Percentiles rank a stretch among this genome's conserved stretches.
These are phyloP conservation scores for Amphiura filiformis DNA, from an alignment of 35 echinoderm and acorn worm genomes.

Conservation along the genomic window DNA sequence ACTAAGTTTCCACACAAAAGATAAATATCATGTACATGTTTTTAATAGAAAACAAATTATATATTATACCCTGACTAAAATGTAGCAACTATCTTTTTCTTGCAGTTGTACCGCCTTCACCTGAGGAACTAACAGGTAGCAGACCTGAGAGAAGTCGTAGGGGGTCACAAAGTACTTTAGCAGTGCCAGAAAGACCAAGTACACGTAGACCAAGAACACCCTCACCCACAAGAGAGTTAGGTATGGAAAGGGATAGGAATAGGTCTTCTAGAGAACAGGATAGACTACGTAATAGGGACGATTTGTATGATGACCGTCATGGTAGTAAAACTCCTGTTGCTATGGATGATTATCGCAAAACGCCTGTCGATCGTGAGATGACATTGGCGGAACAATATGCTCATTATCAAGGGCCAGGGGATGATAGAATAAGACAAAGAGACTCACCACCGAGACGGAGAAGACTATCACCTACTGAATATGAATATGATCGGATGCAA, in stretches of 20 bases:
- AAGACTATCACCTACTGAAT: constrained; percentile 57
- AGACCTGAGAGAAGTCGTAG: constrained; percentile 40
- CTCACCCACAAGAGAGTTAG: constrained; percentile 47
- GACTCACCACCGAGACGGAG: constrained; percentile 39
- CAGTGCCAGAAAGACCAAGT: constrained; percentile 68
- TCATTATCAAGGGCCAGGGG: neutral
- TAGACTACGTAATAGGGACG: neutral
- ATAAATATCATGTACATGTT: too few species aligned
- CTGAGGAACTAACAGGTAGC: constrained; percentile 52
- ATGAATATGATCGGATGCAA: constrained; percentile 50
- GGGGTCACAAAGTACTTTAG: constrained; percentile 77
- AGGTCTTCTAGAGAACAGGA: neutral
- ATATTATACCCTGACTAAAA: too few species aligned
- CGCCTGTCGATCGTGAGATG: neutral
- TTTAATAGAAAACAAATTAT: too few species aligned
- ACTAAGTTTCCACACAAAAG: too few species aligned
- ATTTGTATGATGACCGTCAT: constrained; percentile 8
- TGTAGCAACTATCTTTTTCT: too few species aligned
- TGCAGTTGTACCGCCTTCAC: constrained; percentile 77
- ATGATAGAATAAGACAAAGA: neutral
- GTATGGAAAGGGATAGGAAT: constrained; percentile 53
- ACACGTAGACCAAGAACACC: constrained; percentile 56
- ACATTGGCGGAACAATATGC: constrained; percentile 1
- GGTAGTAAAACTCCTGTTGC: neutral
- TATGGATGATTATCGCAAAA: neutral